Conservation (phyloP, 2,888 invertebrate genomes). For the Petrolisthes cinctipes region DNA sequence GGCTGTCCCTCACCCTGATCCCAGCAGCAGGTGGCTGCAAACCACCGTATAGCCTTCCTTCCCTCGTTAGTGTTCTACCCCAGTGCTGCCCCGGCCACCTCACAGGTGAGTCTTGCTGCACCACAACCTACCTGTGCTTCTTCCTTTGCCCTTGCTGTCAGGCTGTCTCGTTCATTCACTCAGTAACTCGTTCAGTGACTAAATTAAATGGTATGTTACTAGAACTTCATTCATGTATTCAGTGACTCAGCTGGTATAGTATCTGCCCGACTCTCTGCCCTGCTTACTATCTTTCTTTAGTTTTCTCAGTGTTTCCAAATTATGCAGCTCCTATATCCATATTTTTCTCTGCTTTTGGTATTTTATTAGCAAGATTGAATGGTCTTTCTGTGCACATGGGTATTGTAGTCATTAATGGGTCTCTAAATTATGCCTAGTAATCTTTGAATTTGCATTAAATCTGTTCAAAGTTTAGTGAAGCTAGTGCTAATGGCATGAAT, state of each 20-base stretch:
- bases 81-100: constrained; percentile 20
- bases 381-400: no score
- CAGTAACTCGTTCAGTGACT: neutral
- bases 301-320: constrained; percentile 1
- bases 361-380: no score
- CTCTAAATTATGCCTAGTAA: no score
- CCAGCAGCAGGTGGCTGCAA: constrained; percentile 56
- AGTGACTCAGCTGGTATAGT: neutral
- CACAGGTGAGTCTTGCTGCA: neutral
- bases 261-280: neutral
- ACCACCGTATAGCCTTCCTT: constrained; percentile 59
- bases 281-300: neutral
- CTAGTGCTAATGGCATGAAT: no score
- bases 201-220: no score
- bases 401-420: no score
- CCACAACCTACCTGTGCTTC: neutral
- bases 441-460: no score
- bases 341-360: no score
- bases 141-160: neutral
- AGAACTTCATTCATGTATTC: neutral
- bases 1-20: constrained; percentile 52
- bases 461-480: no score
- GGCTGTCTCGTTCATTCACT: neutral
- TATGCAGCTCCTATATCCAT: neutral
- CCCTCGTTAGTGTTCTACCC: constrained; percentile 56